Evolutionary conservation across 2,888 invertebrate genomes (phyloP).

Genomic region (Diaprepes abbreviatus): DNA sequence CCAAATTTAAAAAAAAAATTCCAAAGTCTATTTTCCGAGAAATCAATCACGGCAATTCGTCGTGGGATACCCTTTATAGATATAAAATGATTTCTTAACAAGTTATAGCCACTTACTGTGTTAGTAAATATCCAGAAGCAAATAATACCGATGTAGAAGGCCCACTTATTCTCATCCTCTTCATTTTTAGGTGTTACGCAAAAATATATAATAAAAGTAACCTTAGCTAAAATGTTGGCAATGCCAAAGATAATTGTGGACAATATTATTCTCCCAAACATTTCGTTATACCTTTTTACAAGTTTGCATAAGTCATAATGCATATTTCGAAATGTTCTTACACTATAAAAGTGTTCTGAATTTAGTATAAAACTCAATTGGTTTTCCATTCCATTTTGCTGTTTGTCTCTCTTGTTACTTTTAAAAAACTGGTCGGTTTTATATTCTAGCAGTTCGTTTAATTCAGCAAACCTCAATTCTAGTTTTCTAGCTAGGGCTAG

Average conservation of each 20-base stretch:
- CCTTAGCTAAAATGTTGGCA: conserved; percentile 41
- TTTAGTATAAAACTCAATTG: conserved; percentile 38
- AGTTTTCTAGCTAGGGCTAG: conserved; percentile 43
- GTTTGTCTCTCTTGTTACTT: conserved; percentile 7
- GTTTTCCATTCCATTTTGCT: conserved; percentile 12
- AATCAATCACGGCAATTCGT: no score
- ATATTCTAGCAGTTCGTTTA: conserved; percentile 43
- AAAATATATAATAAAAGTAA: conserved; percentile 46
- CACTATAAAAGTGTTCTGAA: conserved; percentile 47
- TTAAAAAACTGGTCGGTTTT: conserved; percentile 46
- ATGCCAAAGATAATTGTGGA: conserved; percentile 43
- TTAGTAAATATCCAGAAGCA: conserved; percentile 48
- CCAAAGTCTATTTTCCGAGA: no score
- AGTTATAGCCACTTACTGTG: conserved; percentile 43
- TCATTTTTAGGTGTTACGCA: conserved; percentile 27
- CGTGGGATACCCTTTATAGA: no score
- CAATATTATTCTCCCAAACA: conserved; percentile 46
- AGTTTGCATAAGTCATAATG: conserved; percentile 47
- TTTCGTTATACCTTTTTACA: conserved; percentile 43
- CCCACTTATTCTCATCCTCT: conserved; percentile 29
- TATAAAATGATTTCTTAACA: no score
- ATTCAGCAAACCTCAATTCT: conserved; percentile 42
- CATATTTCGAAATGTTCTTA: conserved; percentile 46
- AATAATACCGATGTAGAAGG: conserved; percentile 39
- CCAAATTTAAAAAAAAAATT: no score